Conservation (phyloP, 2,113 vertebrate species). For the Varanus salvator region DNA sequence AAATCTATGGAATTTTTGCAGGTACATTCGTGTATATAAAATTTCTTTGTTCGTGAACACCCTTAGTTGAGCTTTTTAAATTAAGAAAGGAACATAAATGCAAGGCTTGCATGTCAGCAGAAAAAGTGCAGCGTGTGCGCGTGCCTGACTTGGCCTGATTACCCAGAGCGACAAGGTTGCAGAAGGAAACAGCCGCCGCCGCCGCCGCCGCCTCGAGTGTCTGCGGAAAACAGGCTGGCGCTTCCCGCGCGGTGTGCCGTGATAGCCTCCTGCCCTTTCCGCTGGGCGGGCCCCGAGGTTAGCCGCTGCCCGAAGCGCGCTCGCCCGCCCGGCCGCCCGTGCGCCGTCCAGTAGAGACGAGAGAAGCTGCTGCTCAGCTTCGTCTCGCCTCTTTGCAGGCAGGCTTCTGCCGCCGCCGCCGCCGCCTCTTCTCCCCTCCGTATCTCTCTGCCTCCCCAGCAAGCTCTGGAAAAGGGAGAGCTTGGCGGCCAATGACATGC, state of each 20-base stretch:
- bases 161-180: not conserved
- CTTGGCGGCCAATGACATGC: conserved; percentile 60
- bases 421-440: not conserved
- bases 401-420: too few species aligned
- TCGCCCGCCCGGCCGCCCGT: not conserved
- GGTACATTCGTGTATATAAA: too few species aligned
- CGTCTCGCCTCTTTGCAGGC: not conserved
- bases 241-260: not conserved
- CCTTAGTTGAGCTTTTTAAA: too few species aligned
- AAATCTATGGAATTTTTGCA: too few species aligned
- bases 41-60: too few species aligned
- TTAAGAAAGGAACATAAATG: not conserved
- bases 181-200: not conserved
- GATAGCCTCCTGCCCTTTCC: not conserved
- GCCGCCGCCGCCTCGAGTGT: not conserved
- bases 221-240: not conserved
- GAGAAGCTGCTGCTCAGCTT: not conserved
- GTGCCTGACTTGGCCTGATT: not conserved
- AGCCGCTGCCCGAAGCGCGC: not conserved
- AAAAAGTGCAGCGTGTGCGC: not conserved
- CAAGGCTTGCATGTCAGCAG: not conserved
- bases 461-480: conserved; percentile 9
- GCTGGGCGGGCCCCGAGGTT: not conserved
- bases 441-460: not conserved
- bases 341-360: not conserved